A percentile compares a stretch with the other conserved stretches of the same genome.
phyloP scores from a whole-genome alignment of 2,888 invertebrate species.

The Limnephilus auricula region DNA sequence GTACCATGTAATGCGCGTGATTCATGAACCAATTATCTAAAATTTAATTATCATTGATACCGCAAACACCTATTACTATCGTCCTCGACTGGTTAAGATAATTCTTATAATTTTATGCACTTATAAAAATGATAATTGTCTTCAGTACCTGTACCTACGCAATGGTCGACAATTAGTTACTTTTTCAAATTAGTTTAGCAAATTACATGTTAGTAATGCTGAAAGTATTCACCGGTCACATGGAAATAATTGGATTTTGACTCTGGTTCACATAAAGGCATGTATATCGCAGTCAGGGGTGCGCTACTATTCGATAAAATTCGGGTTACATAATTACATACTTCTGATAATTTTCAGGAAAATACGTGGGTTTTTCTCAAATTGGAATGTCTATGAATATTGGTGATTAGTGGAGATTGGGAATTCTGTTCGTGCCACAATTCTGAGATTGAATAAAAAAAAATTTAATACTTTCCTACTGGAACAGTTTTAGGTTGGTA shows the following conservation, averaged over 20 bases:
- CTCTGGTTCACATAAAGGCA: not conserved
- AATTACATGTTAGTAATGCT: not conserved
- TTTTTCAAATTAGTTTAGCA: not conserved
- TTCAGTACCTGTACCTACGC: not conserved
- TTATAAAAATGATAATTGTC: slow-evolving; percentile 42
- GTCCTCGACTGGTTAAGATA: slow-evolving; percentile 30
- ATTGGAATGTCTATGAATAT: not conserved
- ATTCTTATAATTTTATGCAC: slow-evolving; percentile 45
- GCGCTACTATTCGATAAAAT: not conserved
- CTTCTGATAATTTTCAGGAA: not conserved
- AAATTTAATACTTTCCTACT: too few species aligned
- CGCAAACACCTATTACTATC: slow-evolving; percentile 26
- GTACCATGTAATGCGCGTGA: not conserved
- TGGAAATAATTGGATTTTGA: not conserved
- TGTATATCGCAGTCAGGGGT: not conserved
- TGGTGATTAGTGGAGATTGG: not conserved
- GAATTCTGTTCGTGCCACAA: not conserved
- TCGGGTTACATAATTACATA: not conserved
- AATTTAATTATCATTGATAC: not conserved
- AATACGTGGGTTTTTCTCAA: not conserved
- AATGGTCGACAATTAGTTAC: not conserved
- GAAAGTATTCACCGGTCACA: not conserved
- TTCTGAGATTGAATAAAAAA: too few species aligned
- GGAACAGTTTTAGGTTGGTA: too few species aligned
- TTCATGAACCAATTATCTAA: not conserved